Evolutionary conservation across 2,113 vertebrate genomes (phyloP), one percentile per base, ranked within the genome.

Genomic region (Pelmatolapia mariae): DNA sequence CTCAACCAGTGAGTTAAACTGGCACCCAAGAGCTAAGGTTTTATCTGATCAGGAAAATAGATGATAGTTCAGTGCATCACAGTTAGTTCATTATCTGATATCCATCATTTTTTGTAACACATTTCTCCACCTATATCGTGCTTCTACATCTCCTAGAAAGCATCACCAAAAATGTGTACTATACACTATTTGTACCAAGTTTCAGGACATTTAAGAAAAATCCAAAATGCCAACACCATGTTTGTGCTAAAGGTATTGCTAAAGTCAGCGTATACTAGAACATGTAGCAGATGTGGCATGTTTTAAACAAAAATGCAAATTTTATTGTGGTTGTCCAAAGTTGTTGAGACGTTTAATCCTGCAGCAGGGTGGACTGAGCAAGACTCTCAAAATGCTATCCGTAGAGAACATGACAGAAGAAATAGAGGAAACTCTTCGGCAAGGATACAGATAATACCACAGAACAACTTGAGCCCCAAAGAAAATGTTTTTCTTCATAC

Each of bases 381-480:
- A 82, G 26, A 53, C 80, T 68, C 52, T 8, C 15, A 18, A 10
- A 47, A 15, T 18, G 10, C 3, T 53, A 45, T 68, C 73, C 19
- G 19, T 13, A 31, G 36, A 57, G 54, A 53, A 24, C 12, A 54
- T 5, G 8, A 83, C 29, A 63, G 3, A 83, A 83, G 8, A 80
- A 81, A 40, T 1, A 54, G 38, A 80, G 33, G 68, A 66, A 43
- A 79, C 22, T 52, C 4, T 45, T 29, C 50, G 38, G 6, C 31
- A 82, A 81, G 19, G 81, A 81, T 79, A 73, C 31, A 43, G 22
- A 76, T 61, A 85, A 83, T 84, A 56, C 54, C 24, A 80, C 29
- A 38, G 56, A 91, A 91, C 54, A 87, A 88, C 83, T 81, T 26
- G 19, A 80, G 61, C 76, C 78, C 31, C 6, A 76, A 86, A 87